Evolutionary conservation across 2,797 vertebrate genomes (phyloP).

Genomic region (Coregonus ussuriensis): DNA sequence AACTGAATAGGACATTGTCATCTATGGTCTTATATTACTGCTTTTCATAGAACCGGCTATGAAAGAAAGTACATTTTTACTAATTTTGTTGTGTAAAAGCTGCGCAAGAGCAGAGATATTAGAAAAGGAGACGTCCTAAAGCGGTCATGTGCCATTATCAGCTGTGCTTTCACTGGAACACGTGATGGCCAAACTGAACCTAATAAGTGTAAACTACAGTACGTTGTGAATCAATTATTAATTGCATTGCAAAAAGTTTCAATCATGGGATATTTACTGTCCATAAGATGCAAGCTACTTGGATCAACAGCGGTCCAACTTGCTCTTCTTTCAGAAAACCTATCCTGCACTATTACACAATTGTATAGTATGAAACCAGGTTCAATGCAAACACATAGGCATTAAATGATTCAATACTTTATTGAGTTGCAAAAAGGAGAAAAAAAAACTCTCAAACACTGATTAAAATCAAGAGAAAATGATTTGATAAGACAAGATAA

Average conservation of each 20-base stretch:
- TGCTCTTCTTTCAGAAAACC: background rate
- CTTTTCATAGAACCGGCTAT: background rate
- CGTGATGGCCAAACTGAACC: background rate
- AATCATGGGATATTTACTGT: too few species aligned
- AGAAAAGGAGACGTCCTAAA: too few species aligned
- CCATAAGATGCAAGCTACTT: too few species aligned
- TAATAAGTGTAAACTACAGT: background rate
- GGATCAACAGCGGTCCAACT: background rate
- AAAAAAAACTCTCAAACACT: slow-evolving; percentile 54
- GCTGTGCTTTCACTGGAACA: background rate
- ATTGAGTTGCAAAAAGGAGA: slow-evolving; percentile 73
- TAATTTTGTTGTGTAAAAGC: background rate
- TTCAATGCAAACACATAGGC: background rate
- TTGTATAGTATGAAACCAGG: background rate
- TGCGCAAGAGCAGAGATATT: background rate
- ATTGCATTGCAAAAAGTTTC: background rate
- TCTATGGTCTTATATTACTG: background rate
- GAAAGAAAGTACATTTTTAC: background rate
- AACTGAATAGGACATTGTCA: background rate
- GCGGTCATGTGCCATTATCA: background rate
- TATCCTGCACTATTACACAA: background rate
- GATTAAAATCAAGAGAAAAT: slow-evolving; percentile 65
- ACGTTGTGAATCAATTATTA: background rate
- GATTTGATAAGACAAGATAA: slow-evolving; percentile 62
- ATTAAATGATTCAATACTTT: slow-evolving; percentile 63